A percentile compares a stretch with the other conserved stretches of the same genome.
Conservation (phyloP, 2,888 invertebrate genomes). For the Aspidiotus destructor region DNA sequence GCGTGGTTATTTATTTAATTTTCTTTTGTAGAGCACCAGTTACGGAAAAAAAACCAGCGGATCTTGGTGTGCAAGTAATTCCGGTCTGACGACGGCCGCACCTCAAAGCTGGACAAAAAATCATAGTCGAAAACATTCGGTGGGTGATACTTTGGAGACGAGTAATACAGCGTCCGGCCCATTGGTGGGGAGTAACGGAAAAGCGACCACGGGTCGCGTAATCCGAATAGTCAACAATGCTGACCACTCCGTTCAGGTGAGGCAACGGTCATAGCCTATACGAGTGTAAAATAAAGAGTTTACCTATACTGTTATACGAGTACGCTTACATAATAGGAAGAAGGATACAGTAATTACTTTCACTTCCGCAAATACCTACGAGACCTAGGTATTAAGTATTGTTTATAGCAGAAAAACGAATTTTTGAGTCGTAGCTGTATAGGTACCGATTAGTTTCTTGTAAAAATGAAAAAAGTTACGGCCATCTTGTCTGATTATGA, state of each 20-base stretch:
- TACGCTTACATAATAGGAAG: neutral
- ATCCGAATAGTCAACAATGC: conserved; percentile 89
- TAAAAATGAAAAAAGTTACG: too few relatives aligned
- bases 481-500: too few relatives aligned
- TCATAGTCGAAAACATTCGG: conserved; percentile 69
- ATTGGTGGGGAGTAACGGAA: conserved; percentile 42
- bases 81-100: conserved; percentile 37
- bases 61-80: conserved; percentile 60
- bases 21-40: conserved; percentile 61
- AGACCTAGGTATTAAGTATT: too few relatives aligned
- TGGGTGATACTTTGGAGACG: conserved; percentile 60
- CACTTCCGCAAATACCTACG: too few relatives aligned
- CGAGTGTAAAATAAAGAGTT: conserved; percentile 6
- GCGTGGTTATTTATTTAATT: too few relatives aligned
- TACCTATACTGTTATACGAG: too few relatives aligned
- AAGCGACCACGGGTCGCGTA: conserved; percentile 56
- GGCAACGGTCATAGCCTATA: neutral
- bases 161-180: conserved; percentile 26
- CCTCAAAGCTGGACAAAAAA: conserved; percentile 49
- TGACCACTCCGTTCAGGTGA: conserved; percentile 81
- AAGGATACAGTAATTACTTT: too few relatives aligned
- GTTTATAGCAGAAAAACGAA: too few relatives aligned
- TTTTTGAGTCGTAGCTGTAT: too few relatives aligned
- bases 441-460: too few relatives aligned
- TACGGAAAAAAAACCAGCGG: conserved; percentile 80